Evolutionary conservation across 2,113 vertebrate species (phyloP), one percentile per base, ranked within the genome.

Genomic region (Leiothrix lutea): DNA sequence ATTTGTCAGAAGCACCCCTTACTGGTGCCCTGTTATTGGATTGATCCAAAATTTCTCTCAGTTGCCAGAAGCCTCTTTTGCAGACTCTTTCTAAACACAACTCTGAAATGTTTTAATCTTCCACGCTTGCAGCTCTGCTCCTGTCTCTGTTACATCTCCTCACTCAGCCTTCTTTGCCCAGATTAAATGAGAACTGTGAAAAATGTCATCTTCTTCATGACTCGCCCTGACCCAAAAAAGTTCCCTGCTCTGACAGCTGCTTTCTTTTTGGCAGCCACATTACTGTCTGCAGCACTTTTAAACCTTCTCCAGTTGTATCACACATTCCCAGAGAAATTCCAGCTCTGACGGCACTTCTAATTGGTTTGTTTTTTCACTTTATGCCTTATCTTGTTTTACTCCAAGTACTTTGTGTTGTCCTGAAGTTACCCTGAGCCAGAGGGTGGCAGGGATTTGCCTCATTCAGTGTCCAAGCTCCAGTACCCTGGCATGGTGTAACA

Each of bases 401-500:
- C 21, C 26, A 64, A 81, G 69, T 92, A 64, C 70, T 89, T 89
- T 53, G 48, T 79, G 77, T 72, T 97, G 94, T 95, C 94, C 95
- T 88, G 75, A 90, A 93, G 77, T 94, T 85, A 95, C 95, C 89
- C 93, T 64, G 73, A 91, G 73, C 77, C 73, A 79, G 83, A 71
- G 65, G 69, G 84, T 48, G 56, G 75, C 94, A 80, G 72, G 77
- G 92, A 74, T 94, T 89, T 95, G 80, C 69, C 48, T 89, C 69
- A n/a, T 86, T 89, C 80, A 73, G 80, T 84, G 77, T 75, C 88
- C 83, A 67, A 81, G 64, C 86, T 84, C 51, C 61, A 95, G 53
- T 62, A 61, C 48, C 83, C 80, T 92, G 93, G 80, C 75, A 94
- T 38, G 31, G 60, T 91, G 91, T 89, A 95, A 94, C 44, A 48